Conservation (phyloP, 1,140 invertebrate species). For the Zaprionus davidi region DNA sequence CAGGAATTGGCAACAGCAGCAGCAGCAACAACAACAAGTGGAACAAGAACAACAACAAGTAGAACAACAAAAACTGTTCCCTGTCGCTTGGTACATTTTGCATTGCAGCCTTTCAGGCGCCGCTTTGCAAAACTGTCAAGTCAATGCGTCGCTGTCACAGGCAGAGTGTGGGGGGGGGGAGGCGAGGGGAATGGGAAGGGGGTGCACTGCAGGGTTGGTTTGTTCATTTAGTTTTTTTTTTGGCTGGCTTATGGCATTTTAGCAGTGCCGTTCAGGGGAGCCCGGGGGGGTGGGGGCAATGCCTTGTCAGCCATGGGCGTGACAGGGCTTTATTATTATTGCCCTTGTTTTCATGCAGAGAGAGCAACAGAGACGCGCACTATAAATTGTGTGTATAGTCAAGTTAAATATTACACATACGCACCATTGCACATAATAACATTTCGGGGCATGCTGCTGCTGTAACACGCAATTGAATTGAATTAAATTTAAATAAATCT, state of each 20-base stretch:
- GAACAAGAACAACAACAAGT: slow-evolving; percentile 11
- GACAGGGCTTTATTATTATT: slow-evolving; percentile 42
- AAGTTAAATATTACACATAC: slow-evolving; percentile 74
- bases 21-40: slow-evolving; percentile 27
- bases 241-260: slow-evolving; percentile 40
- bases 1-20: slow-evolving; percentile 31
- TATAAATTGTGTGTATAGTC: slow-evolving; percentile 34
- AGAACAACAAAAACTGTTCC: slow-evolving; percentile 6
- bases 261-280: slow-evolving; percentile 22
- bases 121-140: slow-evolving; percentile 59
- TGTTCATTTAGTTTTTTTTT: slow-evolving; percentile 27
- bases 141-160: slow-evolving; percentile 30
- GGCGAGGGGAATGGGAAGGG: background rate
- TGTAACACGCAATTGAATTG: slow-evolving; percentile 51
- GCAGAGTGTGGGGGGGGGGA: no score
- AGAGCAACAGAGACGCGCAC: background rate
- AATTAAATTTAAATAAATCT: slow-evolving; percentile 78
- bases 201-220: background rate
- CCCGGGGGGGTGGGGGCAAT: slow-evolving; percentile 10
- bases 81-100: slow-evolving; percentile 37
- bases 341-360: slow-evolving; percentile 8
- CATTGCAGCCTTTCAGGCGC: slow-evolving; percentile 52
- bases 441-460: slow-evolving; percentile 23
- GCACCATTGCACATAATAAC: slow-evolving; percentile 76
- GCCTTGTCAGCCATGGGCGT: slow-evolving; percentile 28